These are phyloP conservation scores for Neogale vison DNA, from an alignment of 2,113 vertebrate genomes.

Conservation along the genomic window DNA sequence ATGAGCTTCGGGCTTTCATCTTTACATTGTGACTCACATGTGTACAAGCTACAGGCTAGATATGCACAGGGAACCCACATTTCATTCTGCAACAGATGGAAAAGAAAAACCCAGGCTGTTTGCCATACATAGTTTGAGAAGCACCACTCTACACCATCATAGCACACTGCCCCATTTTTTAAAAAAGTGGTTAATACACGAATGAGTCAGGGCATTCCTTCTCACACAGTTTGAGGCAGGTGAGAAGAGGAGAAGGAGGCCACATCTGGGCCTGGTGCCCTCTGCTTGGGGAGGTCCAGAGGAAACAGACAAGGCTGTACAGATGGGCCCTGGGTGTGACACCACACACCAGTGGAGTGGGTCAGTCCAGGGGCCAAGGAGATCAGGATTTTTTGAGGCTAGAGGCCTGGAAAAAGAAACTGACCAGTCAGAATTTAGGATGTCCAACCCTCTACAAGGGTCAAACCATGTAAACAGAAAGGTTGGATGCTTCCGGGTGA, in stretches of 20 bases:
- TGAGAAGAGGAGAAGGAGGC: neutral
- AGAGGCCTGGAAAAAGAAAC: neutral
- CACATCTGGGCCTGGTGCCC: neutral
- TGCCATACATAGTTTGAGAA: neutral
- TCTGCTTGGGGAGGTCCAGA: neutral
- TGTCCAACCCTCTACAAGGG: neutral
- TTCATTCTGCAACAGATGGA: neutral
- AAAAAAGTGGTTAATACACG: neutral
- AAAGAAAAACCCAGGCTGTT: neutral
- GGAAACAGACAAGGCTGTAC: neutral
- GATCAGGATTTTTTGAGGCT: neutral
- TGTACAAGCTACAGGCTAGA: neutral
- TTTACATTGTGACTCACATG: neutral
- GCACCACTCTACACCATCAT: neutral
- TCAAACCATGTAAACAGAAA: neutral
- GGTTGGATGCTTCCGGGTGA: neutral
- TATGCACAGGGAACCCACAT: neutral
- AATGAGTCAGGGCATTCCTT: neutral
- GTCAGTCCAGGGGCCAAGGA: neutral
- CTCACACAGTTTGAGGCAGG: neutral
- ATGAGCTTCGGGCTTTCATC: neutral
- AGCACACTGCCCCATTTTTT: neutral
- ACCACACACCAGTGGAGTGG: accelerated
- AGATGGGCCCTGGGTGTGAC: neutral
- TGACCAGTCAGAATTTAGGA: neutral